These are phyloP conservation scores for Epinephelus malabaricus DNA, from an alignment of 2,797 vertebrate genomes.

Conservation along the genomic window DNA sequence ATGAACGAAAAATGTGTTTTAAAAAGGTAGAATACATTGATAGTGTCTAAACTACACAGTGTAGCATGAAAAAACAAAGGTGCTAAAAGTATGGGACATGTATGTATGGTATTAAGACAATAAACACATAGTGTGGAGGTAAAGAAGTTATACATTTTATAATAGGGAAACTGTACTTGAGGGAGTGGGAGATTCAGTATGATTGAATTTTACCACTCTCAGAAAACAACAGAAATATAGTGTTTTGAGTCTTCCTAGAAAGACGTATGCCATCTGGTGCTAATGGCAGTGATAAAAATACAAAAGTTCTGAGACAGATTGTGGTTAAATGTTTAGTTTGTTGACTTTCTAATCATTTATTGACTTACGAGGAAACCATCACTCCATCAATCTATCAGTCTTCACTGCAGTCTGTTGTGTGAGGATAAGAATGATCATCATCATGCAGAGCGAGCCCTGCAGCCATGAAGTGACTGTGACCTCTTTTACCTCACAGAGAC, in stretches of 20 bases:
- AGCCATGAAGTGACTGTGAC: not conserved
- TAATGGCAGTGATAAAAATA: not conserved
- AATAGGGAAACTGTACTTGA: not conserved
- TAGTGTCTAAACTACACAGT: not conserved
- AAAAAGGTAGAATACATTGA: not conserved
- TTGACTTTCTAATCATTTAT: not conserved
- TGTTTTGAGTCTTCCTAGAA: not conserved
- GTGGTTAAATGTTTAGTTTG: not conserved
- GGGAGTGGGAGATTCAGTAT: not conserved
- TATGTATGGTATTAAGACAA: not conserved
- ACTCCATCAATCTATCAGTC: not conserved
- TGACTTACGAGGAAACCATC: not conserved
- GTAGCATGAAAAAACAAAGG: not conserved
- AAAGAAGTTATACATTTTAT: not conserved
- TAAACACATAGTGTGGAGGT: not conserved
- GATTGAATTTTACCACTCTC: not conserved
- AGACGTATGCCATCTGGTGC: not conserved
- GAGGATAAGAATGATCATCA: not conserved
- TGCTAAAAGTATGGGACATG: not conserved
- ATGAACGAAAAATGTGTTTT: not conserved
- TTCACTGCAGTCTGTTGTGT: not conserved
- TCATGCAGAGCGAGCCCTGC: not conserved
- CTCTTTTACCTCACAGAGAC: not conserved
- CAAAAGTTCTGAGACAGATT: not conserved
- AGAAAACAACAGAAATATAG: too few species aligned